A percentile compares a stretch with the other conserved stretches of the same genome.
Conservation (phyloP, 2,113 vertebrate genomes). For the Bubo scandiacus region DNA sequence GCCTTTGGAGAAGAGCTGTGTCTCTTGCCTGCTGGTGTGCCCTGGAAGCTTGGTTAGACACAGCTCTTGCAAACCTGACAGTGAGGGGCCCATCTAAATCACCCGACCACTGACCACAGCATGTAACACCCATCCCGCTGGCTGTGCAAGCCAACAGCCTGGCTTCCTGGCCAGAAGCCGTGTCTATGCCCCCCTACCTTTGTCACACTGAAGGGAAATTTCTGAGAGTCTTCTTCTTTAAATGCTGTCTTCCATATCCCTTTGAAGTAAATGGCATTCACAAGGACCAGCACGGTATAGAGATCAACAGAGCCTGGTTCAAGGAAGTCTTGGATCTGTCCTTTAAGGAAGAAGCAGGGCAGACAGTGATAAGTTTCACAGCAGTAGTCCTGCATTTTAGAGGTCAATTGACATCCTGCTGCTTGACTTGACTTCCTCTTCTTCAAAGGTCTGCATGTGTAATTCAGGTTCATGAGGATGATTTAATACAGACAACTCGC, state of each 20-base stretch:
- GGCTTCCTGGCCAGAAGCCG: not conserved
- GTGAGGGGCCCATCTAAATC: not conserved
- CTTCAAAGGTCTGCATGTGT: not conserved
- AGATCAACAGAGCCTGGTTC: slow-evolving; percentile 61
- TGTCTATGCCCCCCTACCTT: not conserved
- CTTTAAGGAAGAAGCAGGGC: slow-evolving; percentile 50
- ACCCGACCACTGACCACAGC: not conserved
- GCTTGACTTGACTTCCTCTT: not conserved
- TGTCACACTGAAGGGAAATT: not conserved
- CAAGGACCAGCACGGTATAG: slow-evolving; percentile 74
- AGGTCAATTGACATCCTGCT: not conserved
- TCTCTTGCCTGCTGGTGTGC: not conserved
- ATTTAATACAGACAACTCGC: not conserved
- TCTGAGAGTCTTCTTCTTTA: not conserved
- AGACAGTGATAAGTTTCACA: not conserved
- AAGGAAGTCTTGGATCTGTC: slow-evolving; percentile 81
- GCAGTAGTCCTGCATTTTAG: not conserved
- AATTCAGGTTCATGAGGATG: not conserved
- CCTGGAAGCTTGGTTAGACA: not conserved
- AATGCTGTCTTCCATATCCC: not conserved
- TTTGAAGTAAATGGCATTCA: slow-evolving; percentile 60
- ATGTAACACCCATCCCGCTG: not conserved
- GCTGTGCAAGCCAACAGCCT: not conserved
- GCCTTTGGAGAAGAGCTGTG: not conserved
- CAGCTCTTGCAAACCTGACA: not conserved